phyloP scores from a whole-genome alignment of 2,113 vertebrate species.

The Trichechus manatus region DNA sequence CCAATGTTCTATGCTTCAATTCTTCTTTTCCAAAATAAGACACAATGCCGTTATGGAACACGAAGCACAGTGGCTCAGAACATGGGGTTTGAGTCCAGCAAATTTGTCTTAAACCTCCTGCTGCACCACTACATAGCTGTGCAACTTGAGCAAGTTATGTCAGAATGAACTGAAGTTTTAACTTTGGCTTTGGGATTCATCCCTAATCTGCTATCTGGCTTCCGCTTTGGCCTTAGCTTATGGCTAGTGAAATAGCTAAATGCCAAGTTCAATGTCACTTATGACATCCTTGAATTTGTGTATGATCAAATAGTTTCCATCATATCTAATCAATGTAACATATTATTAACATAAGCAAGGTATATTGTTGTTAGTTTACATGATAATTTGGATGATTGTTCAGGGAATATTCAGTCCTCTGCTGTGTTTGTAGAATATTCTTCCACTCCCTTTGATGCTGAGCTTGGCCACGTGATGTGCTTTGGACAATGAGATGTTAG shows the following conservation, averaged over 20 bases:
- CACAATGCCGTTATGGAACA: rapidly evolving
- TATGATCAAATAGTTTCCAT: background rate
- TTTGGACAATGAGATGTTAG: background rate
- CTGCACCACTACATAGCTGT: background rate
- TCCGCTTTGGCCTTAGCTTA: conserved; percentile 12
- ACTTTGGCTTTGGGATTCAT: background rate
- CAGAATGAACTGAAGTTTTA: background rate
- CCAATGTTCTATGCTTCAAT: background rate
- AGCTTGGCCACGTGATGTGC: background rate
- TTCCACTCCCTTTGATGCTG: background rate
- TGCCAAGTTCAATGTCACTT: background rate
- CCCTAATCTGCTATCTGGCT: background rate
- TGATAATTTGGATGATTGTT: background rate
- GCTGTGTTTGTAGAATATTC: background rate
- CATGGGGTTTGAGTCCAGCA: background rate
- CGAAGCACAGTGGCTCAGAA: background rate
- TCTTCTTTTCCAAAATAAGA: background rate
- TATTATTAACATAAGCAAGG: background rate
- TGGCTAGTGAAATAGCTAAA: background rate
- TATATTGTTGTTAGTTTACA: background rate
- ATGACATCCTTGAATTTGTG: background rate
- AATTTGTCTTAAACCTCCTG: background rate
- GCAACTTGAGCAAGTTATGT: background rate
- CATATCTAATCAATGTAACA: background rate
- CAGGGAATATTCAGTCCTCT: background rate